Evolutionary conservation across 1,140 invertebrate species (phyloP).

Genomic region (Lasioglossum albipes): DNA sequence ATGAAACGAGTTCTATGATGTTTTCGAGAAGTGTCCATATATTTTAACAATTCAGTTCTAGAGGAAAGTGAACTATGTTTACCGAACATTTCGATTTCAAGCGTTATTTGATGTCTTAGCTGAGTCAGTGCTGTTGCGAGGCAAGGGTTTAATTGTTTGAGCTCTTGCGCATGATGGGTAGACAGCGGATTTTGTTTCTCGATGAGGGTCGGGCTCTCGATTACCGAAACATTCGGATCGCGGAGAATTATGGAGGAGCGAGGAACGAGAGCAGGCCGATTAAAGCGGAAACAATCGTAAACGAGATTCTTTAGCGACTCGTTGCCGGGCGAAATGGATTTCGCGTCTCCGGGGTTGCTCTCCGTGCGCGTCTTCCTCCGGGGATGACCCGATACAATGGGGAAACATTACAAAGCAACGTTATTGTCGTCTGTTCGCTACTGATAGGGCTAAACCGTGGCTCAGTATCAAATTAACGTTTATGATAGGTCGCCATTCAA

Average conservation of each 20-base stretch:
- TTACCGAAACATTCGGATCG: background rate
- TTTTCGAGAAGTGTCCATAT: too few species aligned
- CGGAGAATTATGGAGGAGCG: background rate
- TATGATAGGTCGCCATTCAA: slow-evolving; percentile 59
- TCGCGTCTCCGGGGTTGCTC: background rate
- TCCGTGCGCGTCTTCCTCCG: slow-evolving; percentile 15
- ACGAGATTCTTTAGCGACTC: slow-evolving; percentile 31
- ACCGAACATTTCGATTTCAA: too few species aligned
- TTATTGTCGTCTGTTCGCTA: slow-evolving; percentile 61
- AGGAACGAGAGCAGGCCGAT: background rate
- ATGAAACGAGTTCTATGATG: too few species aligned
- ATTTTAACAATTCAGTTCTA: too few species aligned
- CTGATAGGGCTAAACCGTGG: slow-evolving; percentile 65
- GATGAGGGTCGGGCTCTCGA: background rate
- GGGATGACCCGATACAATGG: slow-evolving; percentile 48
- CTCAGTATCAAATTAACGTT: slow-evolving; percentile 67
- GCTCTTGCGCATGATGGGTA: too few species aligned
- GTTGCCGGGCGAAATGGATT: background rate
- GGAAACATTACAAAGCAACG: slow-evolving; percentile 57
- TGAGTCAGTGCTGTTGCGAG: too few species aligned
- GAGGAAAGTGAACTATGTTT: too few species aligned
- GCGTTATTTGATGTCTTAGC: too few species aligned
- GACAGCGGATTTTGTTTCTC: background rate
- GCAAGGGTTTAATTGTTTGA: too few species aligned
- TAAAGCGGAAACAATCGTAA: slow-evolving; percentile 24